Conservation (phyloP, 2,888 invertebrate species). For the Drosophila acutilabella region DNA sequence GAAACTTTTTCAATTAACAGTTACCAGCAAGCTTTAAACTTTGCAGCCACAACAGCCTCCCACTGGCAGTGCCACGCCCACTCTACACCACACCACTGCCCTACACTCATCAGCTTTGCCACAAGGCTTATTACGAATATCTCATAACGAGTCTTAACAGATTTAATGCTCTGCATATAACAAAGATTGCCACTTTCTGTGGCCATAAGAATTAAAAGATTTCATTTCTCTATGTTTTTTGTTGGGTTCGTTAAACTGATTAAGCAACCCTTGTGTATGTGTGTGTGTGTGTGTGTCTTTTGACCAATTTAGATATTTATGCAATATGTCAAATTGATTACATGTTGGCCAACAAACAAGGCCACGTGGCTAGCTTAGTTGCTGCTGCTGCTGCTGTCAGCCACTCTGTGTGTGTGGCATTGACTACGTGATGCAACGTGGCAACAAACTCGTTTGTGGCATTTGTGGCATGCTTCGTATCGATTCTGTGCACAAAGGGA, state of each 20-base stretch:
- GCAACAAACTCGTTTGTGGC: conserved; percentile 22
- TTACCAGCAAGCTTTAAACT: conserved; percentile 67
- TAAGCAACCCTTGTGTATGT: background rate
- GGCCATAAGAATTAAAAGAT: conserved; percentile 62
- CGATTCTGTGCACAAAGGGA: conserved; percentile 35
- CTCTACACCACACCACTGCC: no score
- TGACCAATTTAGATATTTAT: conserved; percentile 33
- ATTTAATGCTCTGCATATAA: conserved; percentile 55
- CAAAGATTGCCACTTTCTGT: conserved; percentile 50
- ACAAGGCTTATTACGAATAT: conserved; percentile 66
- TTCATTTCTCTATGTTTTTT: background rate
- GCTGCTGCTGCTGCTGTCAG: background rate
- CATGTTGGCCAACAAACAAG: conserved; percentile 24
- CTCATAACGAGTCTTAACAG: conserved; percentile 54
- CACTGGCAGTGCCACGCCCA: background rate
- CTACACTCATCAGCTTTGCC: conserved; percentile 34
- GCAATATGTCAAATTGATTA: conserved; percentile 43
- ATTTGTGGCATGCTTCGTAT: conserved; percentile 27
- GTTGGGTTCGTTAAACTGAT: conserved; percentile 11
- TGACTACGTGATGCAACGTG: conserved; percentile 18
- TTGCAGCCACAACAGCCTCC: conserved; percentile 44
- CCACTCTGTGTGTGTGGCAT: conserved; percentile 16
- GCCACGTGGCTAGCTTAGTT: conserved; percentile 39
- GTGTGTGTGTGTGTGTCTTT: background rate
- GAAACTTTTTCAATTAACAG: conserved; percentile 78